Evolutionary conservation across 1,140 invertebrate species (phyloP).

Genomic region (Stenopsyche tienmushanensis): DNA sequence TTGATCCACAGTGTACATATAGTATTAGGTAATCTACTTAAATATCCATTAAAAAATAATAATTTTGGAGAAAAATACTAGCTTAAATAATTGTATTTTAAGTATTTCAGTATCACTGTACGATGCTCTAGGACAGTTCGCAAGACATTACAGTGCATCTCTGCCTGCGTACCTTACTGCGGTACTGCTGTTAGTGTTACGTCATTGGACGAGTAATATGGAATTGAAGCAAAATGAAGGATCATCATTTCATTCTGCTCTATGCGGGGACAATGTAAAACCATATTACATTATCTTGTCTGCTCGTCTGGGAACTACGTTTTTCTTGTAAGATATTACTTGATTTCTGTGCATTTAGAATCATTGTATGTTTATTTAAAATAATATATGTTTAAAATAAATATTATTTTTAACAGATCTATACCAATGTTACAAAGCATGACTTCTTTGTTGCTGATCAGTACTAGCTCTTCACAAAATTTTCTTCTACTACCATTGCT

Average conservation of each 20-base stretch:
- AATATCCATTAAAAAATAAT: slow-evolving; percentile 1
- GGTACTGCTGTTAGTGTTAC: slow-evolving; percentile 49
- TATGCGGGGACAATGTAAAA: slow-evolving; percentile 47
- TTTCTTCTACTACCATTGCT: slow-evolving; percentile 47
- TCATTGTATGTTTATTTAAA: not conserved
- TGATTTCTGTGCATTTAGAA: not conserved
- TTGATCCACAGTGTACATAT: slow-evolving; percentile 63
- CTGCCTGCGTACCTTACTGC: slow-evolving; percentile 49
- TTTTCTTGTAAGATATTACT: slow-evolving; percentile 44
- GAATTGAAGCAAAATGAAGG: slow-evolving; percentile 40
- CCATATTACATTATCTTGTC: slow-evolving; percentile 50
- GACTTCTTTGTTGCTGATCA: slow-evolving; percentile 43
- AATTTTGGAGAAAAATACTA: slow-evolving; percentile 14
- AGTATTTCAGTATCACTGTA: slow-evolving; percentile 45
- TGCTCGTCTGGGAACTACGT: slow-evolving; percentile 42
- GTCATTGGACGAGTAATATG: slow-evolving; percentile 46
- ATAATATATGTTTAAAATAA: not conserved
- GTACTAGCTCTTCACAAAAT: slow-evolving; percentile 18
- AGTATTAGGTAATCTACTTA: slow-evolving; percentile 51
- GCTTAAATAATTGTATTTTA: slow-evolving; percentile 39
- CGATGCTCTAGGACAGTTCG: slow-evolving; percentile 47
- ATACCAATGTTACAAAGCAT: slow-evolving; percentile 36
- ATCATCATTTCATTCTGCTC: slow-evolving; percentile 48
- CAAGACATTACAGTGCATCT: slow-evolving; percentile 48
- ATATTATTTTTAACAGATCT: slow-evolving; percentile 8